Evolutionary conservation across 2,888 invertebrate genomes (phyloP), one percentile per base, ranked within the genome.

Genomic region (Meta bourneti): DNA sequence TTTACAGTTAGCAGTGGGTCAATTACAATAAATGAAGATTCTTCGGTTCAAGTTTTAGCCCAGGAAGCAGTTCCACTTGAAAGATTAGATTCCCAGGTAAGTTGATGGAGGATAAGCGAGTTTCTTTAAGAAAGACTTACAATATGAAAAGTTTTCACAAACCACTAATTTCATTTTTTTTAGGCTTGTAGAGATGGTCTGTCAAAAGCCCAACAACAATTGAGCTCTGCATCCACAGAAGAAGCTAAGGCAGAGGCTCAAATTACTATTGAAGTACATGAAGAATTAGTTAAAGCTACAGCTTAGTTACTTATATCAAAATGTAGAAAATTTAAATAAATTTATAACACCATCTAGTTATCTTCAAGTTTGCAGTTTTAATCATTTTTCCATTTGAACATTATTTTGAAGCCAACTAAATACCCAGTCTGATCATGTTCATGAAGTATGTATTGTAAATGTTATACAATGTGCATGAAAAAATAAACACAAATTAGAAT

Each of bases 11-110:
- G 99, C 90, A 99, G 99, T 94, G 99, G 99, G 89, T 98, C 98
- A 34, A 96, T 99, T n/a, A 96, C 98, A 69, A 98, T 99, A 94
- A 99, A 99, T 95, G 98, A 98, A 93, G 99, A 99, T 95, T 98
- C 98, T 8, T 97, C 98, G 93, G 96, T 96, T 89, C 99, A 99
- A 96, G 96, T 98, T 85, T 95, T 99, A 93, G 99, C 99, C 61
- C 99, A 99, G 95, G 99, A 99, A 96, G 99, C 99, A 11, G 98
- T 98, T 94, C 96, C 97, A 13, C 94, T 99, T 78, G 98, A 98
- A 94, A 96, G 96, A 94, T 95, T 99, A 93, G 99, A 99, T 85
- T 20, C 86, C 16, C 91, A 93, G 34, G 93, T 90, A 71, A 90
- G 83, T 69, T 49, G 16, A 34, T 34, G 34, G 34, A 74, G 13